Base-by-base conservation (phyloP, 2,113 vertebrate genomes). In the Murina feae region DNA sequence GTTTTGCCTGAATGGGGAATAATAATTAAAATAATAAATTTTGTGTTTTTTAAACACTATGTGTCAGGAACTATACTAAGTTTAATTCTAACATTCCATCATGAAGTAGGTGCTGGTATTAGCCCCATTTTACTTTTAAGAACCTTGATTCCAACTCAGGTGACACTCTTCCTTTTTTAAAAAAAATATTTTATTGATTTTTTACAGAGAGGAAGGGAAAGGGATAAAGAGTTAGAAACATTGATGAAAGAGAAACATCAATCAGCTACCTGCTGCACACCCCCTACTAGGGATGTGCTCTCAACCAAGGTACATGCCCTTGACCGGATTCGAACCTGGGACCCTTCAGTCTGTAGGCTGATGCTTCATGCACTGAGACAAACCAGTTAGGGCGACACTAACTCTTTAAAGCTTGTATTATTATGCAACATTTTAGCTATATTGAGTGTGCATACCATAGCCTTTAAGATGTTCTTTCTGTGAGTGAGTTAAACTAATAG, bases 401-500 rank as follows among this genome's bases (percentile, higher is more conserved):
- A 53, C 6, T 39, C 9, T 55, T 91, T 30, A 74, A 84, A 60
- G 4, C 17, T 81, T 76, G 9, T 78, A 13, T 58, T 92, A 68
- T 63, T 71, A 86, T 42, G 37, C 18, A 11, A 35, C 58, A 32
- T 81, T 39, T 86, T 74, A 69, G 28, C 37, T 44, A n/a, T n/a
- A n/a, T n/a, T n/a, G n/a, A n/a, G n/a, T n/a, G n/a, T n/a, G n/a
- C n/a, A n/a, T n/a, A n/a, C n/a, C n/a, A n/a, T n/a, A n/a, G 21
- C 44, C 10, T 5, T 74, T 85, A 69, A 42, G 17, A 44, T 92
- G 21, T 69, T 69, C 32, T 86, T 94, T 86, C 55, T 84, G 20
- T 44, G 23, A 93, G 88, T 88, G 25, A 96, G 63, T 55, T 92
- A 32, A 92, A 79, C 5, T 75, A 95, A 35, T 87, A 83, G 20